Conservation (phyloP, 2,113 vertebrate genomes). For the Theropithecus gelada region DNA sequence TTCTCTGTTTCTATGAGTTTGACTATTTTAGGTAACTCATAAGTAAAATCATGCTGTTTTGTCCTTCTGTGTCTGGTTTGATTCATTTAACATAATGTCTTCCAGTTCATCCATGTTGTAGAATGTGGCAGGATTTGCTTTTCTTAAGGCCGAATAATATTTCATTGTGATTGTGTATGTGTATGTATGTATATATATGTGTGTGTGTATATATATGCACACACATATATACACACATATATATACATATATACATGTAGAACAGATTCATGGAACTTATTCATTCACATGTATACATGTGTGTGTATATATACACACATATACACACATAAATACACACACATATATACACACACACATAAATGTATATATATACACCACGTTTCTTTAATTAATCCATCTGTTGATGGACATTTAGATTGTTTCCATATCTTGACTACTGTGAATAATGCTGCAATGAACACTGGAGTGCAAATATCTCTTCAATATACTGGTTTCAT, state of each 20-base stretch:
- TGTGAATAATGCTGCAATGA: neutral
- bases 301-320: too few relatives aligned
- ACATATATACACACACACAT: too few relatives aligned
- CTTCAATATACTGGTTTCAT: neutral
- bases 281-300: too few relatives aligned
- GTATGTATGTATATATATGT: too few relatives aligned
- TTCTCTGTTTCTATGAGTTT: neutral
- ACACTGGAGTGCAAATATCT: neutral
- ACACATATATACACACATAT: too few relatives aligned
- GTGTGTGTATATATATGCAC: accelerated
- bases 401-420: neutral
- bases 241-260: too few relatives aligned
- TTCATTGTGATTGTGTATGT: neutral
- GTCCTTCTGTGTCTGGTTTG: neutral
- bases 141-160: neutral
- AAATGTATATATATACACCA: neutral
- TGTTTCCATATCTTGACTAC: neutral
- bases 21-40: neutral
- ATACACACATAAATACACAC: too few relatives aligned
- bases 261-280: too few relatives aligned
- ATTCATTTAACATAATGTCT: neutral
- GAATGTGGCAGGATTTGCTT: neutral
- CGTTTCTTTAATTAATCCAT: neutral
- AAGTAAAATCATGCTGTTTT: neutral
- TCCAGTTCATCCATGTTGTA: neutral